Evolutionary conservation across 1,140 invertebrate genomes (phyloP).

Genomic region (Pogonus chalceus): DNA sequence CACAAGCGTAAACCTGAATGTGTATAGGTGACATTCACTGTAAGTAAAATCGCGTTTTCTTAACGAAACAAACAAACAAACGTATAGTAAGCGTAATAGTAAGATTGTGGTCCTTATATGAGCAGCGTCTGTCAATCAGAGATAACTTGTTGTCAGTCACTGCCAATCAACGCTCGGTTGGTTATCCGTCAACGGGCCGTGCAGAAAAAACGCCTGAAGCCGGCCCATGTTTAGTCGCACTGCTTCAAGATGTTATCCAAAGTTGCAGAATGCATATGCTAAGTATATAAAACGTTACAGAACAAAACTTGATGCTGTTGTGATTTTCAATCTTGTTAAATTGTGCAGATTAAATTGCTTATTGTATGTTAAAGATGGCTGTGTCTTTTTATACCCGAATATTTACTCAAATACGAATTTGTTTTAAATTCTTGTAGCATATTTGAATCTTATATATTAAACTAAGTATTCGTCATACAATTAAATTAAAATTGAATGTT

Average conservation of each 20-base stretch:
- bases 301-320: background rate
- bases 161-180: slow-evolving; percentile 1
- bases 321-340: background rate
- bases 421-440: too few species aligned
- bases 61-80: too few species aligned
- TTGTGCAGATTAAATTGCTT: background rate
- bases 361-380: slow-evolving; percentile 5
- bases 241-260: background rate
- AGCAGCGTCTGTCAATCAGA: background rate
- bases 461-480: too few species aligned
- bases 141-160: background rate
- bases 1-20: too few species aligned
- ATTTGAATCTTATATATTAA: too few species aligned
- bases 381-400: too few species aligned
- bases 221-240: slow-evolving; percentile 1
- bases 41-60: too few species aligned
- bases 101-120: slow-evolving; percentile 7
- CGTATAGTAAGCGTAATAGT: too few species aligned
- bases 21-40: too few species aligned
- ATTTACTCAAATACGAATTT: too few species aligned
- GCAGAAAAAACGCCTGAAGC: background rate
- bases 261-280: background rate
- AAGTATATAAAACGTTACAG: background rate
- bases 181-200: background rate
- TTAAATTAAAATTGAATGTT: too few species aligned